phyloP scores from a whole-genome alignment of 2,888 invertebrate species.

The Ochropacha duplaris region DNA sequence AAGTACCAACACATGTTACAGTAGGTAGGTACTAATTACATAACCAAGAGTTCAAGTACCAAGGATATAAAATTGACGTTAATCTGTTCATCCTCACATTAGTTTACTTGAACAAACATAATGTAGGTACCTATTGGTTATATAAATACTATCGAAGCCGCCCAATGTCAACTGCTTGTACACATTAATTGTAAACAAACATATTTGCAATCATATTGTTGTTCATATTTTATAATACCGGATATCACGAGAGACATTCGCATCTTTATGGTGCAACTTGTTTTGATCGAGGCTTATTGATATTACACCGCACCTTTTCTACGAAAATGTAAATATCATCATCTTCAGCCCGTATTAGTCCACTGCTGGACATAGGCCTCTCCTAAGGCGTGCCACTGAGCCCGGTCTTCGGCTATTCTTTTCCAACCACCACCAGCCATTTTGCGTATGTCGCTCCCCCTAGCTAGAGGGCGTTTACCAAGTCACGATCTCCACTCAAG shows the following conservation, averaged over 20 bases:
- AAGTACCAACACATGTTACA: no score
- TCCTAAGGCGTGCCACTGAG: no score
- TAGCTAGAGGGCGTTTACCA: no score
- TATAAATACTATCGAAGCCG: conserved; percentile 19
- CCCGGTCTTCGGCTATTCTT: no score
- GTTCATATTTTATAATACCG: neutral
- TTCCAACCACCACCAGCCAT: no score
- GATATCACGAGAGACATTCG: neutral
- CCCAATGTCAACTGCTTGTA: conserved; percentile 33
- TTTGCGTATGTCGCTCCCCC: no score
- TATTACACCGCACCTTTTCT: no score
- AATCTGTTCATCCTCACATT: conserved; percentile 14
- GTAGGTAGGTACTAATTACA: neutral
- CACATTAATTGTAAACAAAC: conserved; percentile 18
- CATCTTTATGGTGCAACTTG: neutral
- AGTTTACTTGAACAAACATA: conserved; percentile 16
- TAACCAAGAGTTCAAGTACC: neutral
- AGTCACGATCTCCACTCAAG: no score
- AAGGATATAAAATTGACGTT: neutral
- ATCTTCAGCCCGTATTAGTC: no score
- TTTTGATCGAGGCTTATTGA: no score
- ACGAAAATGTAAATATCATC: no score
- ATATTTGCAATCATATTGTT: conserved; percentile 9
- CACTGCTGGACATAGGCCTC: no score
- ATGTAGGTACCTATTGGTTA: conserved; percentile 10